Evolutionary conservation across 2,888 invertebrate species (phyloP), one percentile per base, ranked within the genome.

Genomic region (Leucoma salicis): DNA sequence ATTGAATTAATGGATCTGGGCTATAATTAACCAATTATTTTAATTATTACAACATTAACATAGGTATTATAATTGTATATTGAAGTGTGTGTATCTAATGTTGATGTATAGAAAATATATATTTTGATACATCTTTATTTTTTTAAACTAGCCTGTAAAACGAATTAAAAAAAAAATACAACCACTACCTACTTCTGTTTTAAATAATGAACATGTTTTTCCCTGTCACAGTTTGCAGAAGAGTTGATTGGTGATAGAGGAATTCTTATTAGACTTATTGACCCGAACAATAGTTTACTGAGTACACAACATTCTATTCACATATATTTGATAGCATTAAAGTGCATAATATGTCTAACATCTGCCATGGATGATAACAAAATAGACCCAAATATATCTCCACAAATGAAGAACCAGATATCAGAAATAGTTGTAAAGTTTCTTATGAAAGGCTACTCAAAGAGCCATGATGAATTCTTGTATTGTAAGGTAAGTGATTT

Each of bases 401-500:
- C 65, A 3, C 77, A 78, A 42, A 46, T 70, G 6, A 85, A 82
- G 49, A 67, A 85, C 45, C 59, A 72, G 31, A 78, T 90, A 39
- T 78, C 82, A 18, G 58, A 79, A 58, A 55, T 83, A 39, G 76
- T 90, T 56, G 53, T 90, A 14, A 73, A 66, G 35, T 79, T 84
- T 57, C 56, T 92, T 29, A 66, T 82, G 66, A 80, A 67, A 44
- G 79, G 82, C 6, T 69, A 66, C 46, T 50, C 57, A 14, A 78
- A 74, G 42, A 60, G 63, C 33, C 74, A 80, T 51, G 87, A 90
- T 74, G 86, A 90, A 49, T 76, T 88, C 57, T 63, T 87, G 29
- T 84, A 87, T 64, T 87, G 82, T 63, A 91, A 91, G 79, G 91
- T 91, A 69, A 64, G 71, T 58, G 35, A 14, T n/a, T 13, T 4